Conservation (phyloP, 2,797 vertebrate genomes). For the Rhadinocentrus ornatus region DNA sequence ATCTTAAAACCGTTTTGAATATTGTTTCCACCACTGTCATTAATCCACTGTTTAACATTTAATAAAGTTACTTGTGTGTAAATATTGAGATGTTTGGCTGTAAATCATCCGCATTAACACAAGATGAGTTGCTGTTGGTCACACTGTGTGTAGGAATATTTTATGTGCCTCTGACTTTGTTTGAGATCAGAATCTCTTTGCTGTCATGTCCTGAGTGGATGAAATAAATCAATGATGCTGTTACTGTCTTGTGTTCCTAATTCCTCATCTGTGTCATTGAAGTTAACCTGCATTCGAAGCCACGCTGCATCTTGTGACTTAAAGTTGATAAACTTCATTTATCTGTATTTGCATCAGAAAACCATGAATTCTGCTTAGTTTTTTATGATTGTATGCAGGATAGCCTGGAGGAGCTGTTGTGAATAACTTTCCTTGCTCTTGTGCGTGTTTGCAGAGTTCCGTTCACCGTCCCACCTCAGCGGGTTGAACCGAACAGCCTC, state of each 20-base stretch:
- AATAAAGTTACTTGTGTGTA: not conserved
- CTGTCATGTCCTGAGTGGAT: conserved; percentile 1
- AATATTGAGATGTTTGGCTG: not conserved
- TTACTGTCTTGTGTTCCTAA: conserved; percentile 2
- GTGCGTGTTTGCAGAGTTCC: conserved; percentile 81
- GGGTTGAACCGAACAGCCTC: conserved; percentile 90
- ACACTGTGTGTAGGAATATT: not conserved
- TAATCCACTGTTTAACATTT: not conserved
- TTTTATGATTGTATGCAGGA: not conserved
- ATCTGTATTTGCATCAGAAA: conserved; percentile 8
- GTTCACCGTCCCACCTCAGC: conserved; percentile 86
- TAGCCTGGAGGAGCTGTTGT: not conserved
- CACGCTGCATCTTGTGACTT: conserved; percentile 35
- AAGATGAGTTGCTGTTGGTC: conserved; percentile 13
- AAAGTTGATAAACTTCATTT: not conserved
- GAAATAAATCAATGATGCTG: not conserved
- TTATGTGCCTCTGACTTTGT: conserved; percentile 12
- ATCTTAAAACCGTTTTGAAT: not conserved
- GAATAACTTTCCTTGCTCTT: not conserved
- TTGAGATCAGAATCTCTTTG: too few species aligned
- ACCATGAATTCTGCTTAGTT: conserved; percentile 2
- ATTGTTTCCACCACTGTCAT: conserved; percentile 19
- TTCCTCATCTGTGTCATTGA: not conserved
- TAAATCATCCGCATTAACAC: not conserved
- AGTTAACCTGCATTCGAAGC: conserved; percentile 33